phyloP scores from a whole-genome alignment of 1,140 invertebrate genomes.

The Araneus ventricosus region DNA sequence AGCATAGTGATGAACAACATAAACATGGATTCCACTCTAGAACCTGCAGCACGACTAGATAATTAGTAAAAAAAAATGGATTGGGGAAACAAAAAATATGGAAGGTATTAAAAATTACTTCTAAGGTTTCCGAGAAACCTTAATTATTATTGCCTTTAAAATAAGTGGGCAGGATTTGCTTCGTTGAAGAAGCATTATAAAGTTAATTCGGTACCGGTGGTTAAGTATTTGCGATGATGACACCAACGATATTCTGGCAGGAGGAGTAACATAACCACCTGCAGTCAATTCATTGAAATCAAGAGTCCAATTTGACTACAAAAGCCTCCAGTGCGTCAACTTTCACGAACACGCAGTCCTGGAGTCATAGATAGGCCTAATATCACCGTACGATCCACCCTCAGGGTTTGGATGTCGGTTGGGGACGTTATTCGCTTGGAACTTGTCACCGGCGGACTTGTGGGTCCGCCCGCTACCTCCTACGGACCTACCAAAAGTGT shows the following conservation, averaged over 20 bases:
- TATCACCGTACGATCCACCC: constrained; percentile 72
- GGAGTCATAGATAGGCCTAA: constrained; percentile 74
- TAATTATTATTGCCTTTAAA: neutral
- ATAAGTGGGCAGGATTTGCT: neutral
- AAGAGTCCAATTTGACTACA: constrained; percentile 29
- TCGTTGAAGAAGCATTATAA: neutral
- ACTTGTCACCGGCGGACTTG: constrained; percentile 49
- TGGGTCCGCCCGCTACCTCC: neutral
- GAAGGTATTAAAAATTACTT: neutral
- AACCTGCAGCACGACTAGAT: constrained; percentile 19
- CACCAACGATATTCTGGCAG: neutral
- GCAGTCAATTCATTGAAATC: constrained; percentile 9
- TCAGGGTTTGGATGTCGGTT: constrained; percentile 59
- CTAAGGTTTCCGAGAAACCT: neutral
- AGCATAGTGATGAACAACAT: neutral
- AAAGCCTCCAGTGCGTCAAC: neutral
- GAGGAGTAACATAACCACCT: neutral
- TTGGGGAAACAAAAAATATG: neutral
- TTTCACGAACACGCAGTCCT: constrained; percentile 74
- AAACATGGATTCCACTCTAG: neutral
- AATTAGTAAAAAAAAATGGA: neutral
- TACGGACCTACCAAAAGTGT: constrained; percentile 47
- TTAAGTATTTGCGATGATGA: constrained; percentile 48
- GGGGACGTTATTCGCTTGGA: constrained; percentile 54
- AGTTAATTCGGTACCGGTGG: neutral